Evolutionary conservation across 2,888 invertebrate species (phyloP).

Genomic region (Craniophora ligustri): DNA sequence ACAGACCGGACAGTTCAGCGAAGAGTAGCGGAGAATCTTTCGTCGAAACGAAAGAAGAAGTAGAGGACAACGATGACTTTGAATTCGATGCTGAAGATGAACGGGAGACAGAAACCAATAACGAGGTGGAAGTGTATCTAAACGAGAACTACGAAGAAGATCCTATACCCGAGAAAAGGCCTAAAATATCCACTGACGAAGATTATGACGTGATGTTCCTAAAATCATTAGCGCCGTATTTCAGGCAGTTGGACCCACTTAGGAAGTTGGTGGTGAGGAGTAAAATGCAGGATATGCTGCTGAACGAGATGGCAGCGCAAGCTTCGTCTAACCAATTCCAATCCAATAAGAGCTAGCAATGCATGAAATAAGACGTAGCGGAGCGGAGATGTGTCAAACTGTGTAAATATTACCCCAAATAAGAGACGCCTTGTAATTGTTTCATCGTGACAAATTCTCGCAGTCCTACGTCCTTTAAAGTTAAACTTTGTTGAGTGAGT

Average conservation of each 20-base stretch:
- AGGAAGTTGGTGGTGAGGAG: slow-evolving; percentile 70
- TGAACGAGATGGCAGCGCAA: slow-evolving; percentile 65
- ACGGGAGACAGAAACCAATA: slow-evolving; percentile 9
- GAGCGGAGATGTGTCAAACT: background rate
- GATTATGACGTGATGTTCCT: slow-evolving; percentile 73
- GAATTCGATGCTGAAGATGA: slow-evolving; percentile 28
- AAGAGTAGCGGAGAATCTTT: slow-evolving; percentile 20
- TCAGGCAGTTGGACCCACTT: slow-evolving; percentile 65
- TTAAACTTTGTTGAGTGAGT: background rate
- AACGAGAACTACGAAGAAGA: slow-evolving; percentile 44
- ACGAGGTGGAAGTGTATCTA: slow-evolving; percentile 36
- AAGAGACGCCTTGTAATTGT: background rate
- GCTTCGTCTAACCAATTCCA: slow-evolving; percentile 26
- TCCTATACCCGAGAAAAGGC: slow-evolving; percentile 50
- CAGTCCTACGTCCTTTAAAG: background rate
- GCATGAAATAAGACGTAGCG: background rate
- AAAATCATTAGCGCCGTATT: slow-evolving; percentile 70
- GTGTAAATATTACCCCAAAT: background rate
- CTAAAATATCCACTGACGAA: slow-evolving; percentile 44
- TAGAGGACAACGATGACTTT: slow-evolving; percentile 25
- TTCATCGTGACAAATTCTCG: too few species aligned
- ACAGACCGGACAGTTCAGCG: background rate
- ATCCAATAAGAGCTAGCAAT: slow-evolving; percentile 36
- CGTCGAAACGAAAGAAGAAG: slow-evolving; percentile 22
- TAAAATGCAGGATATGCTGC: slow-evolving; percentile 72